Percentiles rank a stretch among this genome's conserved stretches.
phyloP scores from a whole-genome alignment of 2,888 invertebrate species.

The Coelogynopora nodosa region DNA sequence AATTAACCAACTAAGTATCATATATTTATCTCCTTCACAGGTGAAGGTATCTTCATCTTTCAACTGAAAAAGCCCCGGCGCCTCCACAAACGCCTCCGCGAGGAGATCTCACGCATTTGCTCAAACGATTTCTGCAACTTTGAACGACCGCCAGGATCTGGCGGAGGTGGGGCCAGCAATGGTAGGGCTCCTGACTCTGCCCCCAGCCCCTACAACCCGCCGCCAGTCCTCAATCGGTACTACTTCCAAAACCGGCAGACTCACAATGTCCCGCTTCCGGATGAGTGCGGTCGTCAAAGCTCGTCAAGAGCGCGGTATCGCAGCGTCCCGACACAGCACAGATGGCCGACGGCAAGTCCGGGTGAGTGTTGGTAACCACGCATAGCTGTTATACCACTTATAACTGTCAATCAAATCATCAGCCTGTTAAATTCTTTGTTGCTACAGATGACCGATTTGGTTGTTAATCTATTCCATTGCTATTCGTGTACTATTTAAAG shows the following conservation, averaged over 20 bases:
- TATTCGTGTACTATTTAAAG: too few relatives aligned
- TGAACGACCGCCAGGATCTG: not conserved
- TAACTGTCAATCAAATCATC: too few relatives aligned
- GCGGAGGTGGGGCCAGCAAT: not conserved
- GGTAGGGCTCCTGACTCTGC: not conserved
- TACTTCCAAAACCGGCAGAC: not conserved
- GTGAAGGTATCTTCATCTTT: not conserved
- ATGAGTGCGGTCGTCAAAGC: not conserved
- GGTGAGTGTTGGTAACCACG: not conserved
- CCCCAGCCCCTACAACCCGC: not conserved
- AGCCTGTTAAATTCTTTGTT: too few relatives aligned
- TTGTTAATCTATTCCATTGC: too few relatives aligned
- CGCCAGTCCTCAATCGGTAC: not conserved
- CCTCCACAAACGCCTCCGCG: not conserved
- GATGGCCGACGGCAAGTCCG: not conserved
- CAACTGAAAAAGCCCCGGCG: not conserved
- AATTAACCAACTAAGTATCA: too few relatives aligned
- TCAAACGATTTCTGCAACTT: not conserved
- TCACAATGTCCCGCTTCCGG: not conserved
- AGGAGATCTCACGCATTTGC: not conserved
- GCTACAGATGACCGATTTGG: too few relatives aligned
- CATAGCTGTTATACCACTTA: too few relatives aligned
- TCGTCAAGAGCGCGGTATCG: not conserved
- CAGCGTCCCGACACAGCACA: not conserved
- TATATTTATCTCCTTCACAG: not conserved